phyloP scores from a whole-genome alignment of 2,888 invertebrate genomes.

The Drosophila paracracens region DNA sequence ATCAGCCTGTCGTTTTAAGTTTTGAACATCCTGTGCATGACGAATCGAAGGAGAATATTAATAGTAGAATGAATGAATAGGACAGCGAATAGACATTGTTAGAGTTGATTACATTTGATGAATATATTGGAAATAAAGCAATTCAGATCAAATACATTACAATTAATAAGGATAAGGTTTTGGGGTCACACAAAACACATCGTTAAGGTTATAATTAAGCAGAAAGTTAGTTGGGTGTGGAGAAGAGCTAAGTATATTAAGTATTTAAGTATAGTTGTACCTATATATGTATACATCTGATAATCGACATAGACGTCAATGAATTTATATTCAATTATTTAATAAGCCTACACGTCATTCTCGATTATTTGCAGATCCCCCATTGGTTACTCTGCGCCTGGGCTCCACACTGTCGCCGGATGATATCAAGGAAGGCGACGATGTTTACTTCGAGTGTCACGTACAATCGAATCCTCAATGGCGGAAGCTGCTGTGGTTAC shows the following conservation, averaged over 20 bases:
- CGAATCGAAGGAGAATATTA: background rate
- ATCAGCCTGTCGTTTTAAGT: background rate
- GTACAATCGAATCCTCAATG: constrained; percentile 94
- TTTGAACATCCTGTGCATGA: background rate
- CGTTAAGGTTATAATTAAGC: background rate
- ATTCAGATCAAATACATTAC: background rate
- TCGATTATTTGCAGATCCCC: constrained; percentile 89
- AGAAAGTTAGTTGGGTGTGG: background rate
- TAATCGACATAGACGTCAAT: background rate
- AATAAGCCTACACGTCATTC: background rate
- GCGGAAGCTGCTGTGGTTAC: constrained; percentile 93
- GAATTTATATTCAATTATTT: background rate
- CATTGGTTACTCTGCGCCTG: constrained; percentile 91
- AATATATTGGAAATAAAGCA: background rate
- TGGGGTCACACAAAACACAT: background rate
- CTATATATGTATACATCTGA: background rate
- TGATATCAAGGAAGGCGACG: constrained; percentile 96
- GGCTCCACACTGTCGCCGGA: constrained; percentile 94
- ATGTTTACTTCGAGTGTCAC: constrained; percentile 97
- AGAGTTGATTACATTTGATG: background rate
- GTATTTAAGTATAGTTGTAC: background rate
- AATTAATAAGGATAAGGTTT: background rate
- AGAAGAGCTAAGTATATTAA: background rate
- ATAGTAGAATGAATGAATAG: background rate
- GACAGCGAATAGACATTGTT: background rate